Evolutionary conservation across 2,797 vertebrate genomes (phyloP).

Genomic region (Peromyscus aztecus): DNA sequence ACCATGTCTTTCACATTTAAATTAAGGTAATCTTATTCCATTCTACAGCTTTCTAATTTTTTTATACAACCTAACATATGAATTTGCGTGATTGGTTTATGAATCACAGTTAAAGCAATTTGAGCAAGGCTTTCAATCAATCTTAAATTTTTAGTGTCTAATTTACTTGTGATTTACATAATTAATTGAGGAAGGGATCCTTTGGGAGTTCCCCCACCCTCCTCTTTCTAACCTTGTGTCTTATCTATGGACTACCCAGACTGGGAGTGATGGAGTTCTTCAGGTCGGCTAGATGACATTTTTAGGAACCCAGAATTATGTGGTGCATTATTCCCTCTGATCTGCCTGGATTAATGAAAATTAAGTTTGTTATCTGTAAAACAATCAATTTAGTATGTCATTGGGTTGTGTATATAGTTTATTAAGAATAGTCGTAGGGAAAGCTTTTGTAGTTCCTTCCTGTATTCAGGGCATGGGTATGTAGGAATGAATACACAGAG

Average conservation of each 20-base stretch:
- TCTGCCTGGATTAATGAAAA: neutral
- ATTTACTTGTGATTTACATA: slow-evolving; percentile 87
- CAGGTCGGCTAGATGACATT: neutral
- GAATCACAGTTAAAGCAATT: slow-evolving; percentile 88
- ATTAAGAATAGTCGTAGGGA: neutral
- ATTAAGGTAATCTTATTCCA: slow-evolving; percentile 89
- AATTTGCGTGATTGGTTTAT: slow-evolving; percentile 89
- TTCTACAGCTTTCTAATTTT: slow-evolving; percentile 87
- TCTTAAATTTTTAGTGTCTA: slow-evolving; percentile 85
- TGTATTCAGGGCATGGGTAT: neutral
- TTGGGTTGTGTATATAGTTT: slow-evolving; percentile 17
- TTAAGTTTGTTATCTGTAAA: slow-evolving; percentile 45
- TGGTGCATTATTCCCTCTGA: neutral
- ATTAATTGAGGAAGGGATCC: slow-evolving; percentile 83
- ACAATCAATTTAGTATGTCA: slow-evolving; percentile 14
- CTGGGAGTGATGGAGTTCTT: slow-evolving; percentile 30
- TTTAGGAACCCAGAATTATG: neutral
- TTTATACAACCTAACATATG: slow-evolving; percentile 86
- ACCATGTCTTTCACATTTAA: slow-evolving; percentile 90
- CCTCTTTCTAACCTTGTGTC: slow-evolving; percentile 69
- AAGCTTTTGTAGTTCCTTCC: slow-evolving; percentile 48
- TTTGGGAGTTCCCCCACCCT: slow-evolving; percentile 65
- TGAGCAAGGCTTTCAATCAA: slow-evolving; percentile 89
- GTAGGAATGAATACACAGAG: neutral
- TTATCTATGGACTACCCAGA: slow-evolving; percentile 38